A percentile compares a stretch with the other conserved stretches of the same genome.
phyloP scores from a whole-genome alignment of 2,113 vertebrate genomes.

The Paraplagusia blochii region DNA sequence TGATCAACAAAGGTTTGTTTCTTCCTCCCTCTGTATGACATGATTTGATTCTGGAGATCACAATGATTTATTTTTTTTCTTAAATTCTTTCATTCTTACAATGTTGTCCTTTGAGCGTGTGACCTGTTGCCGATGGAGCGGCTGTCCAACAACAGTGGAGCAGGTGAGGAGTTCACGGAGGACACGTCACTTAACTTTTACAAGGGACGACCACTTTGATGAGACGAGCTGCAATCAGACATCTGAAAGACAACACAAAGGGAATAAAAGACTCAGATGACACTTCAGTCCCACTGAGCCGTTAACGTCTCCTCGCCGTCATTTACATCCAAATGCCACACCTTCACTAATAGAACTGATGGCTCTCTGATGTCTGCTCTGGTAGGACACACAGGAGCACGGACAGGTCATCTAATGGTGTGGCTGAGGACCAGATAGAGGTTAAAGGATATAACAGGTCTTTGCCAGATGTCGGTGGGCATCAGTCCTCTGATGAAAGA shows the following conservation, averaged over 20 bases:
- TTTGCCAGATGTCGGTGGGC: conserved; percentile 32
- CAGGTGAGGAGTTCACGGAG: conserved; percentile 36
- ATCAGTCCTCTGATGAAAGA: conserved; percentile 41
- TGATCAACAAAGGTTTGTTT: neutral
- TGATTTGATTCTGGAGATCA: too few relatives aligned
- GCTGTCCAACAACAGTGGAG: neutral
- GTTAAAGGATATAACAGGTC: conserved; percentile 53
- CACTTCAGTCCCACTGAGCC: conserved; percentile 12
- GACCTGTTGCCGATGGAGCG: neutral
- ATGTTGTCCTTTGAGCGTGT: neutral
- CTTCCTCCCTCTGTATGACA: too few relatives aligned
- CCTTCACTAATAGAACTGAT: conserved; percentile 37
- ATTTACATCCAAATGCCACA: conserved; percentile 54
- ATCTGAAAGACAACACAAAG: conserved; percentile 48
- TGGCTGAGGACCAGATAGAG: conserved; percentile 9
- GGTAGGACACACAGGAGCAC: neutral
- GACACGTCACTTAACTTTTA: conserved; percentile 43
- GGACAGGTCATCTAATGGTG: neutral
- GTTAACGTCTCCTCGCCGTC: conserved; percentile 33
- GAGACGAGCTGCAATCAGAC: conserved; percentile 38
- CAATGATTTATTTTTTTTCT: too few relatives aligned
- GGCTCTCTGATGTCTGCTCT: conserved; percentile 26
- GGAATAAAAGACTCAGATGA: conserved; percentile 34
- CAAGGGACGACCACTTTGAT: conserved; percentile 39
- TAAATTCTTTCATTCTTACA: neutral